A percentile compares a stretch with the other conserved stretches of the same genome.
These are phyloP conservation scores for Xestia rhomboidea DNA, from an alignment of 2,888 invertebrate species.

Conservation along the genomic window DNA sequence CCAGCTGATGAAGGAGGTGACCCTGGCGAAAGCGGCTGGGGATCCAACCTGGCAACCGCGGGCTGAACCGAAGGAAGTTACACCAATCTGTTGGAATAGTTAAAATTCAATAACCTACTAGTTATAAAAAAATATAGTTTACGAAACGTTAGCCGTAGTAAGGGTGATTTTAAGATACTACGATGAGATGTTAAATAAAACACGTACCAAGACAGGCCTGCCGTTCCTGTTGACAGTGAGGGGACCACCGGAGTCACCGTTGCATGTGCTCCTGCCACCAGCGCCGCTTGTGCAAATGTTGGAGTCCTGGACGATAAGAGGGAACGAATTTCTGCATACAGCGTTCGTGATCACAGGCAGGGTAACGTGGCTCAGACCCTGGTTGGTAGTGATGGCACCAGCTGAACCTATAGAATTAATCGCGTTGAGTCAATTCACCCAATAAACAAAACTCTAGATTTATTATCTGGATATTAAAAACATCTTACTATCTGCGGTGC, in stretches of 20 bases:
- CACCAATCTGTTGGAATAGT: conserved; percentile 71
- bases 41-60: conserved; percentile 69
- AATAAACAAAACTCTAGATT: background rate
- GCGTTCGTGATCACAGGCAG: conserved; percentile 41
- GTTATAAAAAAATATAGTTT: background rate
- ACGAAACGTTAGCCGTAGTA: background rate
- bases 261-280: conserved; percentile 69
- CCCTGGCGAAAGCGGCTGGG: conserved; percentile 74
- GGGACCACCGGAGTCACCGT: conserved; percentile 78
- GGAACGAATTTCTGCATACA: conserved; percentile 23
- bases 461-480: background rate
- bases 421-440: background rate
- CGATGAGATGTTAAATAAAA: background rate
- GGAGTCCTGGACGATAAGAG: conserved; percentile 59
- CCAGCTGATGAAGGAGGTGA: conserved; percentile 70
- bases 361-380: conserved; percentile 44
- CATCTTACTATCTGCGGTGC: background rate
- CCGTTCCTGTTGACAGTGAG: conserved; percentile 63
- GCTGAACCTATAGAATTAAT: background rate
- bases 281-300: conserved; percentile 74
- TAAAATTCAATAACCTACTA: background rate
- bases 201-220: conserved; percentile 67
- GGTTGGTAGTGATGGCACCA: background rate
- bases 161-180: background rate
- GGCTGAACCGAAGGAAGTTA: conserved; percentile 73